Evolutionary conservation across 2,113 vertebrate species (phyloP).

Genomic region (Psophia crepitans): DNA sequence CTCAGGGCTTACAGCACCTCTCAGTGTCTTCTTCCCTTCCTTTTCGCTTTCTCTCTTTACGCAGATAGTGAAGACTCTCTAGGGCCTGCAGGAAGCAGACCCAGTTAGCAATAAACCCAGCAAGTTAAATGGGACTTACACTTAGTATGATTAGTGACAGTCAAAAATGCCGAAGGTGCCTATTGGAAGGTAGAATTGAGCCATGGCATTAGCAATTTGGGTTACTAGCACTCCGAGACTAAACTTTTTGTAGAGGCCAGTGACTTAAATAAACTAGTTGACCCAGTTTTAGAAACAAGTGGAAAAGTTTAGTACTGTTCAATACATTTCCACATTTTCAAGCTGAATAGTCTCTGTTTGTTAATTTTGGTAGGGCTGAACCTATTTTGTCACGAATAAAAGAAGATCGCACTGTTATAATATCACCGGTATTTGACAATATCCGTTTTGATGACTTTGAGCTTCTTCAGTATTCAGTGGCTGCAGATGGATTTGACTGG

Average conservation of each 20-base stretch:
- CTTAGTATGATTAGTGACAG: not conserved
- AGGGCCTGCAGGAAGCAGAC: not conserved
- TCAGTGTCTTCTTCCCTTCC: not conserved
- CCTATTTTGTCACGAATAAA: slow-evolving; percentile 54
- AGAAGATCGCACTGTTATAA: slow-evolving; percentile 40
- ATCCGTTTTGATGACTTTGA: slow-evolving; percentile 46
- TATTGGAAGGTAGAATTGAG: not conserved
- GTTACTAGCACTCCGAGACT: not conserved
- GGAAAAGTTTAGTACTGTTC: not conserved
- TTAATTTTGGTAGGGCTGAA: slow-evolving; percentile 23
- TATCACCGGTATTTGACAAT: slow-evolving; percentile 57
- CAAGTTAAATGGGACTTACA: not conserved
- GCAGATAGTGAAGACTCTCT: not conserved
- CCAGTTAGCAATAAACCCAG: not conserved
- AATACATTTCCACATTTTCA: not conserved
- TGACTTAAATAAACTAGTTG: not conserved
- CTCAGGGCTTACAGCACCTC: not conserved
- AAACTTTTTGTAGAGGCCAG: not conserved
- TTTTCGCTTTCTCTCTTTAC: not conserved
- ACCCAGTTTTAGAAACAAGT: not conserved
- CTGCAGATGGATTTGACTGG: slow-evolving; percentile 57
- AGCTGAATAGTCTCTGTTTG: not conserved
- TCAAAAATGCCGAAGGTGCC: not conserved
- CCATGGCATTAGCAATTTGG: not conserved
- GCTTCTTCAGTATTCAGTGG: not conserved